Evolutionary conservation across 2,113 vertebrate genomes (phyloP), one percentile per base, ranked within the genome.

Genomic region (Sula dactylatra): DNA sequence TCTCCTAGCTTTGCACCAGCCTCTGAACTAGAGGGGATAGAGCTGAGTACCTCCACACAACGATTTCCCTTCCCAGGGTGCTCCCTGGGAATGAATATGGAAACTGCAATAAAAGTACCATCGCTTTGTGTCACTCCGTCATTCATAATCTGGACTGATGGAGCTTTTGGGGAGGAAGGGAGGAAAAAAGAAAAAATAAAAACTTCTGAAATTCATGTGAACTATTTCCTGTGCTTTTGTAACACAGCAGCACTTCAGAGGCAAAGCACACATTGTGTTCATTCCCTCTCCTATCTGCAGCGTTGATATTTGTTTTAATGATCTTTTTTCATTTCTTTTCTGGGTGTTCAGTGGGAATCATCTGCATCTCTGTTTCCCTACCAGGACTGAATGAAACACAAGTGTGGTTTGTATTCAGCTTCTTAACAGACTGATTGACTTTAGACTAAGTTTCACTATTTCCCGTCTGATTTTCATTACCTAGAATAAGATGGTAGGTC

Each of bases 391-490:
- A 96, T 79, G 91, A 97, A 97, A 55, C 78, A 78, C 44, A 2
- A 95, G 84, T 73, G 61, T 14, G 7, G 86, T 94, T 95, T 66
- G 61, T 81, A 95, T 87, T 94, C 86, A 66, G 0, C 90, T 82
- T 83, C 90, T 82, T 83, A 92, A 55, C 44, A 86, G 72, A 58
- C 90, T 97, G 70, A 93, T 91, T 80, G 85, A 74, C 79, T 96
- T 95, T 67, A 86, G 62, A 86, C 90, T 69, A 92, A 94, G 88
- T 86, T 90, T 65, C 88, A 73, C 93, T 78, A 74, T 97, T 96
- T 97, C 84, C 87, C 93, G 81, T 70, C 89, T 91, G 95, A 91
- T 78, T 95, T 88, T 86, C 93, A 97, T 97, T 97, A 94, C 79
- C 71, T 90, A 86, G 81, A 92, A 94, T 59, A 92, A 88, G 89